These are phyloP conservation scores for Nylanderia fulva DNA, from an alignment of 1,140 invertebrate species.

Conservation along the genomic window DNA sequence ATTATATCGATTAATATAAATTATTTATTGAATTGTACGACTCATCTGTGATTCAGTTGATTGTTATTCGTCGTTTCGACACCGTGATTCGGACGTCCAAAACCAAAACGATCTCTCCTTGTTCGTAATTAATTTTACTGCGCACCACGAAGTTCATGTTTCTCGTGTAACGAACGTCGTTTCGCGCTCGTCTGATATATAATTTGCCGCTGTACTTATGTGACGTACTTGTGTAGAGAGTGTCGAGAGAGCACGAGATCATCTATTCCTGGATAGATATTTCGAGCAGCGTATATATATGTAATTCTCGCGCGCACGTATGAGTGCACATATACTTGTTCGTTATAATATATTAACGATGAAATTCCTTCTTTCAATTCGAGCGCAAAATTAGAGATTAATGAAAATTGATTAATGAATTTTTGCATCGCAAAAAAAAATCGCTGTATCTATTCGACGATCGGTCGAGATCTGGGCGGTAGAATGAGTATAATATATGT, in stretches of 20 bases:
- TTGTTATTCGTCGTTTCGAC: slow-evolving; percentile 28
- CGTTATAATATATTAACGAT: slow-evolving; percentile 25
- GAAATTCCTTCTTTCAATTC: slow-evolving; percentile 6
- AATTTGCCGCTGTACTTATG: slow-evolving; percentile 29
- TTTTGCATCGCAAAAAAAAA: not conserved
- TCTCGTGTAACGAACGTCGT: not conserved
- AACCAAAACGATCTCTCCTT: slow-evolving; percentile 22
- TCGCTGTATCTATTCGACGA: not conserved
- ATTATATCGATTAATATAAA: not conserved
- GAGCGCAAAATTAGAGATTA: slow-evolving; percentile 45
- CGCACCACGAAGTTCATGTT: not conserved
- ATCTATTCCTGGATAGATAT: slow-evolving; percentile 27
- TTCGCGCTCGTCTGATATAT: slow-evolving; percentile 1
- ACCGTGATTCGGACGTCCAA: slow-evolving; percentile 23
- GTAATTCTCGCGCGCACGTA: not conserved
- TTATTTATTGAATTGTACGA: not conserved
- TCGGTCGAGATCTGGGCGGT: not conserved
- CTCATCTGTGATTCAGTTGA: not conserved
- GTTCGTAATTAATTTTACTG: slow-evolving; percentile 12
- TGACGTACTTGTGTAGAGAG: slow-evolving; percentile 5
- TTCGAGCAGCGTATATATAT: not conserved
- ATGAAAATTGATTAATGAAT: not conserved
- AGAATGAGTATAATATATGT: not conserved
- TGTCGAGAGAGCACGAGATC: not conserved
- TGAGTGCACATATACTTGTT: not conserved